Base-by-base conservation (phyloP, 2,113 vertebrate genomes). In the Ophthalmolycus amberensis region DNA sequence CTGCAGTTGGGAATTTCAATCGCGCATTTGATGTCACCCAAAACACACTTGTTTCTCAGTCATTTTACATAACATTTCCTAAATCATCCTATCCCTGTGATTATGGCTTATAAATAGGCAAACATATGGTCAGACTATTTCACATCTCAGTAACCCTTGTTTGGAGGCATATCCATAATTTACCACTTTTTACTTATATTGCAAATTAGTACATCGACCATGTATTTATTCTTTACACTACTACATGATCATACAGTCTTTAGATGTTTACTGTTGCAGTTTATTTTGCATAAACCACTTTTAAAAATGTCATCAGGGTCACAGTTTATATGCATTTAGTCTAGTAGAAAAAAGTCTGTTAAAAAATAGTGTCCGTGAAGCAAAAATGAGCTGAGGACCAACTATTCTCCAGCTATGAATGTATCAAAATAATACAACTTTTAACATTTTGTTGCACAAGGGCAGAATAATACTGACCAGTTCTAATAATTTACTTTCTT, bases 1-100 rank as follows among this genome's bases (percentile, higher is more conserved):
- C 59, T 32, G 59, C 14, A 56, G 60, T n/a, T 18, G 38, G 15
- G 58, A 60, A 77, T 58, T n/a, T 64, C 20, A 63, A 40, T 58
- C 15, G 37, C 16, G 62, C 7, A 58, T 58, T 46, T 27, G 6
- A 63, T 20, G 40, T 1, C 59, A 52, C 38, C 37, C 25, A n/a
- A 25, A 42, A 54, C 10, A 56, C 11, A n/a, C 1, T 10, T 63
- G 6, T 70, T 52, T 32, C 2, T 20, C 38, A 65, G 37, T 4
- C 25, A 34, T 46, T 80, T 58, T 40, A n/a, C 34, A 60, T 18
- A 68, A 42, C n/a, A 32, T 32, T 67, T 58, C 14, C n/a, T 38
- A 25, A 74, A 67, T 27, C 37, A 66, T 15, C n/a, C 27, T 38
- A 10, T 34, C 20, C 10, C 18, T 7, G 20, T 71, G 34, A n/a